Evolutionary conservation across 2,888 invertebrate species (phyloP).

Genomic region (Carterocephalus palaemon): DNA sequence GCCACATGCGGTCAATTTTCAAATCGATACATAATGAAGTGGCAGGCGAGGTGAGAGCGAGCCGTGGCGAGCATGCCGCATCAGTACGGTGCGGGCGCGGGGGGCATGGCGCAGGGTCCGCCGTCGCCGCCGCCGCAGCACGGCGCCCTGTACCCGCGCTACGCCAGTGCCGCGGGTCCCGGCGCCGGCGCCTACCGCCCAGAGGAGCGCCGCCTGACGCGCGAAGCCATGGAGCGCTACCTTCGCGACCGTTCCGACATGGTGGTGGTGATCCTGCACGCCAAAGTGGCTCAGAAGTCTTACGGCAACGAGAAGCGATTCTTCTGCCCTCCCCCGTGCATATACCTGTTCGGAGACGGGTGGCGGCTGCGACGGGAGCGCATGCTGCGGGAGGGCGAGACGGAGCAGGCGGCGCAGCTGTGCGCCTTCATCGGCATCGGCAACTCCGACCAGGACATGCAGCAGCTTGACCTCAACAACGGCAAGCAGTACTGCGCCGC

Average conservation of each 20-base stretch:
- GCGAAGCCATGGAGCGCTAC: constrained; percentile 98
- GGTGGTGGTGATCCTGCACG: constrained; percentile 98
- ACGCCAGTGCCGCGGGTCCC: constrained; percentile 77
- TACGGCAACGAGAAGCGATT: constrained; percentile 99
- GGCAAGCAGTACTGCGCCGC: constrained; percentile 99
- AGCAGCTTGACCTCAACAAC: constrained; percentile 96
- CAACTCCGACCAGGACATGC: constrained; percentile 99
- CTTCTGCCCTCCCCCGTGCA: constrained; percentile 99
- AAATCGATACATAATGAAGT: constrained; percentile 46
- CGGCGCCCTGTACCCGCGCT: constrained; percentile 81
- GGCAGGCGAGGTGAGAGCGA: constrained; percentile 60
- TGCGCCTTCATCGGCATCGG: constrained; percentile 99
- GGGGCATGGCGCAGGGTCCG: constrained; percentile 88
- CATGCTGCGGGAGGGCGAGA: constrained; percentile 93
- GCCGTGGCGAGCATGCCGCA: constrained; percentile 85
- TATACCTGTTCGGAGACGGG: constrained; percentile 98
- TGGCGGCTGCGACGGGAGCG: constrained; percentile 97
- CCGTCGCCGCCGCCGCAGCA: constrained; percentile 82
- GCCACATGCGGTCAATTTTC: constrained; percentile 35
- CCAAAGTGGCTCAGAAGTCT: constrained; percentile 99
- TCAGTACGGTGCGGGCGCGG: constrained; percentile 84
- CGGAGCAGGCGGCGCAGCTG: constrained; percentile 94
- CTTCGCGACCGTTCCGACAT: constrained; percentile 95
- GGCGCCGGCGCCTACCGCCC: constrained; percentile 82
- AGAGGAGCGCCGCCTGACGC: constrained; percentile 89